Base-by-base conservation (phyloP, 2,888 invertebrate genomes). In the Teinopalpus imperialis region DNA sequence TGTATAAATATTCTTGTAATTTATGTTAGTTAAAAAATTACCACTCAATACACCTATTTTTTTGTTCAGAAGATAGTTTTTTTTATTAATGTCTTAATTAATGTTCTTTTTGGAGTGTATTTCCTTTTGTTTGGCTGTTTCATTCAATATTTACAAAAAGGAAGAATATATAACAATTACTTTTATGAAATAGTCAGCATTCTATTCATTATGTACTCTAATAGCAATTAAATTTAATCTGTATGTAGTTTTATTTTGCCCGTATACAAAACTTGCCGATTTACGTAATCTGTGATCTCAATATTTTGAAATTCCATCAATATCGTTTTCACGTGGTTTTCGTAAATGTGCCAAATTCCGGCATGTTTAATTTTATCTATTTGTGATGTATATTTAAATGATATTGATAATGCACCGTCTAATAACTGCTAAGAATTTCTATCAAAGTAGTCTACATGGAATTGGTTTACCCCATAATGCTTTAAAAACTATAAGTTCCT, bases 391-490 rank as follows among this genome's bases (percentile, higher is more conserved):
- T 61, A 61, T 59, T 62, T 59, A 56, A 54, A 52, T 48, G 44
- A n/a, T n/a, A n/a, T n/a, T n/a, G 42, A 80, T 43, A 70, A 89
- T 90, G 89, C 81, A 89, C 74, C 82, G 89, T 47, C 58, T 90
- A 53, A 57, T 79, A 52, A 74, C 75, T 48, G 81, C 82, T 18
- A 79, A 74, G 54, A 82, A 74, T 65, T 63, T 88, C 49, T 86
- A 82, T 63, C 81, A 81, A 36, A 75, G 66, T 59, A 74, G 79
- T 59, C 70, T 82, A 52, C 75, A 81, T 51, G 69, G 73, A 48
- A 57, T 76, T 47, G 57, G 77, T 9, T 52, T 72, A 43, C 63
- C 74, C 39, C 54, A 63, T 45, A 75, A 60, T 63, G 57, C 66
- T 13, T 23, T 68, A 6, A 71, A 61, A 57, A 66, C 49, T 51